phyloP scores from a whole-genome alignment of 2,797 vertebrate genomes.

The Cossypha heuglini region DNA sequence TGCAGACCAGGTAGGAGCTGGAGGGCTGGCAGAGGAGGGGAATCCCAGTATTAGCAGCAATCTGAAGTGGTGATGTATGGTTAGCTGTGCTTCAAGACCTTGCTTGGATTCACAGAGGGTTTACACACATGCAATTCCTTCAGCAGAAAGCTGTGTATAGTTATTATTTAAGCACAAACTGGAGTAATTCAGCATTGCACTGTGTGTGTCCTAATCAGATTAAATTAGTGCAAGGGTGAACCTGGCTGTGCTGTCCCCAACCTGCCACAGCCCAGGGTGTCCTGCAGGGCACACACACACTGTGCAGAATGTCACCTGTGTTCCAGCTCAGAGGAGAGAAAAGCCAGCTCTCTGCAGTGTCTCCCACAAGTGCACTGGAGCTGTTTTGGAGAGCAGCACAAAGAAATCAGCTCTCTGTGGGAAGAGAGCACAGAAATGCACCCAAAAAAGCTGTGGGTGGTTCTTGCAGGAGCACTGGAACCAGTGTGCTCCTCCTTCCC shows the following conservation, averaged over 20 bases:
- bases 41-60: background rate
- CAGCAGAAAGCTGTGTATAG: background rate
- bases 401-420: background rate
- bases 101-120: background rate
- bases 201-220: background rate
- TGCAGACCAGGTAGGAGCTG: background rate
- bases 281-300: background rate
- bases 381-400: background rate
- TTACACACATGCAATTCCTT: background rate
- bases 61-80: background rate
- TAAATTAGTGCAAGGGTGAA: background rate
- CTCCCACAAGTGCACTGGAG: background rate
- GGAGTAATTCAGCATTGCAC: background rate
- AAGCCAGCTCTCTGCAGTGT: background rate
- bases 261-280: background rate
- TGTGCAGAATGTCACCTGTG: background rate
- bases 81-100: background rate
- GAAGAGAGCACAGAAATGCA: background rate
- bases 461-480: background rate
- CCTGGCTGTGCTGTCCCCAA: background rate
- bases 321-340: background rate
- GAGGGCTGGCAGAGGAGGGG: background rate
- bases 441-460: background rate
- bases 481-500: background rate
- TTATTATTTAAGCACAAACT: background rate